Evolutionary conservation across 1,140 invertebrate genomes (phyloP).

Genomic region (Ylistrum balloti): DNA sequence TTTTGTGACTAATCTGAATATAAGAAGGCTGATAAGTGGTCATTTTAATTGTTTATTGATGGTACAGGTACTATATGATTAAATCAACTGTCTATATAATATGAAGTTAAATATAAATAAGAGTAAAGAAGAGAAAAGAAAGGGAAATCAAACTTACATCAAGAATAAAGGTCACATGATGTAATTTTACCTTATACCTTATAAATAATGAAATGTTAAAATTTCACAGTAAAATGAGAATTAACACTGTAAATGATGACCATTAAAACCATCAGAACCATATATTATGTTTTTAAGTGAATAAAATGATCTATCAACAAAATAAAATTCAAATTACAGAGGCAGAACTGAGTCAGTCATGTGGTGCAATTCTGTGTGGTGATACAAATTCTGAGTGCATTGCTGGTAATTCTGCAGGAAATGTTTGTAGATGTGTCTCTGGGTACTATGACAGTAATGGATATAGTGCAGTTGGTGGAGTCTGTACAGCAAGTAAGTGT

Average conservation of each 20-base stretch:
- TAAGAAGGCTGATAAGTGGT: too few species aligned
- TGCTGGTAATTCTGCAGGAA: background rate
- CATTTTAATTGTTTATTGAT: too few species aligned
- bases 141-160: background rate
- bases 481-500: background rate
- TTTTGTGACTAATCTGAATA: too few species aligned
- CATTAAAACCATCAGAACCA: too few species aligned
- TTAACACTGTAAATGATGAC: background rate
- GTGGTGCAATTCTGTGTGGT: background rate
- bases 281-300: too few species aligned
- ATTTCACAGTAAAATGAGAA: background rate
- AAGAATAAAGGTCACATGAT: background rate
- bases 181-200: background rate
- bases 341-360: background rate
- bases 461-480: background rate
- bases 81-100: too few species aligned
- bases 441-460: background rate
- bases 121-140: too few species aligned
- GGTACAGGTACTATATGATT: too few species aligned
- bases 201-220: background rate
- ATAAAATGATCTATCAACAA: background rate
- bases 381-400: background rate
- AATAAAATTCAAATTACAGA: background rate
- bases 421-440: background rate
- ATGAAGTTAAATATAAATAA: too few species aligned